Evolutionary conservation across 2,113 vertebrate genomes (phyloP).

Genomic region (Puma concolor): DNA sequence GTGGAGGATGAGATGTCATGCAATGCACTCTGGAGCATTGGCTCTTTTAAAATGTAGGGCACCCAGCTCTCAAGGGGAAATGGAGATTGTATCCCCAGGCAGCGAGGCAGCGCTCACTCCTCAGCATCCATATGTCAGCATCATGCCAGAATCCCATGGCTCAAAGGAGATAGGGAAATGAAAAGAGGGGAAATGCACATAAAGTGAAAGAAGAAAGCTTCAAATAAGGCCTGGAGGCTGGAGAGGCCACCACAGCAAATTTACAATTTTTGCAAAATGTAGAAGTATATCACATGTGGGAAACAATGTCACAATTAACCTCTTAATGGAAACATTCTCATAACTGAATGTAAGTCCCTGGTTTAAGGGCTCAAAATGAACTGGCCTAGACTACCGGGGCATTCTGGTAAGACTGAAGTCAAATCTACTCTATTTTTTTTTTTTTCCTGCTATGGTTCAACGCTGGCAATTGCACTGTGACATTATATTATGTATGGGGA

Average conservation of each 20-base stretch:
- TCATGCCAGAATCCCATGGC: background rate
- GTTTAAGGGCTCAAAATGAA: background rate
- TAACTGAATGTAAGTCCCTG: background rate
- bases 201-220: background rate
- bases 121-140: background rate
- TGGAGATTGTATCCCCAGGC: background rate
- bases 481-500: background rate
- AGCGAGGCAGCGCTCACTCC: accelerated
- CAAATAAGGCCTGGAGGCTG: background rate
- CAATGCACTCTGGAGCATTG: background rate
- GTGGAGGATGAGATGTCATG: background rate
- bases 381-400: too few species aligned
- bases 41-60: background rate
- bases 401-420: background rate
- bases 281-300: background rate
- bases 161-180: background rate
- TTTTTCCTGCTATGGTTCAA: background rate
- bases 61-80: background rate
- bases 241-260: background rate
- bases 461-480: background rate
- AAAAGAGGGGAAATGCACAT: background rate
- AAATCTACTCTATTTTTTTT: background rate
- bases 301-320: background rate
- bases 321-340: background rate
- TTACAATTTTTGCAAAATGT: background rate